Conservation (phyloP, 2,888 invertebrate genomes). For the Epistrophella euchroma region DNA sequence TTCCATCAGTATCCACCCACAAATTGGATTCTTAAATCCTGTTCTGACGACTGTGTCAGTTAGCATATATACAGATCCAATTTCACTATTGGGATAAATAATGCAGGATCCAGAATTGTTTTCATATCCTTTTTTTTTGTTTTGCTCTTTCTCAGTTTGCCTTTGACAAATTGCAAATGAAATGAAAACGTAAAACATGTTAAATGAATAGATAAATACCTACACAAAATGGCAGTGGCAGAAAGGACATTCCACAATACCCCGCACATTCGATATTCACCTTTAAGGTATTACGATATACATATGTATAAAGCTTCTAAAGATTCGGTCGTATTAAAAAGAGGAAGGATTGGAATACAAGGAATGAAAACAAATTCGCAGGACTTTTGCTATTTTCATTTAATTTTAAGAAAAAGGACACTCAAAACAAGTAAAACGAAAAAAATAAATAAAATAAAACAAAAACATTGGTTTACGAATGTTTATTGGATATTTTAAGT, state of each 20-base stretch:
- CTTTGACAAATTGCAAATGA: slow-evolving; percentile 59
- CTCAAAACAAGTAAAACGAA: background rate
- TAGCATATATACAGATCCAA: slow-evolving; percentile 53
- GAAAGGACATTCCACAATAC: slow-evolving; percentile 16
- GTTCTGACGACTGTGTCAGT: slow-evolving; percentile 46
- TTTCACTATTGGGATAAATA: slow-evolving; percentile 63
- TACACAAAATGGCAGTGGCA: slow-evolving; percentile 10
- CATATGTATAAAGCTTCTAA: background rate
- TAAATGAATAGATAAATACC: slow-evolving; percentile 56
- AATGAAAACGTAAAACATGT: slow-evolving; percentile 66
- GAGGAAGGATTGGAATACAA: background rate
- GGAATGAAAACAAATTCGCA: slow-evolving; percentile 23
- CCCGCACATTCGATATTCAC: background rate
- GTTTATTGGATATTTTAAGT: slow-evolving; percentile 52
- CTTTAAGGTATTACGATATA: background rate
- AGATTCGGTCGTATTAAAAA: background rate
- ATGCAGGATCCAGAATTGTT: slow-evolving; percentile 28
- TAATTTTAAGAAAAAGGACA: slow-evolving; percentile 62
- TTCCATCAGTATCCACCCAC: background rate
- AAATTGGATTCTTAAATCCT: slow-evolving; percentile 13
- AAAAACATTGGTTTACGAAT: slow-evolving; percentile 35
- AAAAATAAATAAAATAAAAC: slow-evolving; percentile 5
- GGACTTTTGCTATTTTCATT: slow-evolving; percentile 66
- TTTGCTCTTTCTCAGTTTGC: background rate
- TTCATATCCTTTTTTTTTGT: slow-evolving; percentile 3